phyloP scores from a whole-genome alignment of 1,140 invertebrate genomes.

The Hyles euphorbiae region DNA sequence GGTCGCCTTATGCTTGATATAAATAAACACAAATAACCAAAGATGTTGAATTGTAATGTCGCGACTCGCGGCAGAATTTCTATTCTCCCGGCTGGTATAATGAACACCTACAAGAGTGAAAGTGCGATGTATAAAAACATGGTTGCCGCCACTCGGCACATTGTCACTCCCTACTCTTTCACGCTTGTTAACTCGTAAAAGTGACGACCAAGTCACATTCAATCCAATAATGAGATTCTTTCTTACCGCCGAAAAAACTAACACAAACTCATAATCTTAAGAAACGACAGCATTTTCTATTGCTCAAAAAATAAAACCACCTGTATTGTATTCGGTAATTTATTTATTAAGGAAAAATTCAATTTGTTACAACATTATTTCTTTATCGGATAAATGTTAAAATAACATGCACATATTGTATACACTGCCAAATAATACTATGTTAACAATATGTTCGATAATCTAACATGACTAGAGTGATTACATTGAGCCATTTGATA shows the following conservation, averaged over 20 bases:
- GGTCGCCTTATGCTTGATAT: no score
- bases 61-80: conserved; percentile 25
- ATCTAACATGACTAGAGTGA: neutral
- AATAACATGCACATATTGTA: neutral
- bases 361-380: no score
- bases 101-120: conserved; percentile 29
- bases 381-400: no score
- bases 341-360: no score
- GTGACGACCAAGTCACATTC: no score
- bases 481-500: neutral
- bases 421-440: conserved; percentile 3
- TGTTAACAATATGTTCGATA: neutral
- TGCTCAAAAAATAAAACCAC: no score
- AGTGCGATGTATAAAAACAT: conserved; percentile 33
- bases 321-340: no score
- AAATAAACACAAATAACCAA: conserved; percentile 2
- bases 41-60: conserved; percentile 10
- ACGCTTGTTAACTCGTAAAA: no score
- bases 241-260: no score
- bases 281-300: no score
- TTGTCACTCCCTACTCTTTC: conserved; percentile 7
- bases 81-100: conserved; percentile 12
- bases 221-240: no score
- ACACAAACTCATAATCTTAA: no score
- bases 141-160: conserved; percentile 8